Conservation (phyloP, 2,797 vertebrate species). For the Centropyge bicolor region DNA sequence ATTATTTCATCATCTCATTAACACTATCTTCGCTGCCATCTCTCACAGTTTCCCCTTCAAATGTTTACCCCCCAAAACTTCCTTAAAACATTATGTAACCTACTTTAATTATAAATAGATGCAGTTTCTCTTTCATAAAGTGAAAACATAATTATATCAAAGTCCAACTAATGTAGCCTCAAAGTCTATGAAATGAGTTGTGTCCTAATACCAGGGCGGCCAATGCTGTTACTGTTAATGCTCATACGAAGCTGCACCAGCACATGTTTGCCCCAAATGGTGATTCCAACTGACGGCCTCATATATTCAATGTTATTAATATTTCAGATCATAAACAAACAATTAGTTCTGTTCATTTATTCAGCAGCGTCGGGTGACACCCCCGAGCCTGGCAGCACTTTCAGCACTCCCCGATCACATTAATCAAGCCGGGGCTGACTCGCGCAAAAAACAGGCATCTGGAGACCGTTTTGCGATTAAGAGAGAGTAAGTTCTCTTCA, state of each 20-base stretch:
- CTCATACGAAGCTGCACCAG: conserved; percentile 26
- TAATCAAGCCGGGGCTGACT: conserved; percentile 83
- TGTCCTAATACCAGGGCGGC: conserved; percentile 1
- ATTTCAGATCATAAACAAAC: conserved; percentile 82
- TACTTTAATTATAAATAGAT: conserved; percentile 67
- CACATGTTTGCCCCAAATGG: conserved; percentile 57
- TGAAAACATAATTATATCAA: conserved; percentile 62
- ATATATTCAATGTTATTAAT: conserved; percentile 74
- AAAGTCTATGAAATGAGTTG: conserved; percentile 32
- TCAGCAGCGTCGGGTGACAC: conserved; percentile 71
- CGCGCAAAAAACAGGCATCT: conserved; percentile 66
- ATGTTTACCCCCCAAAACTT: conserved; percentile 69
- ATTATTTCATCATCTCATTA: conserved; percentile 75
- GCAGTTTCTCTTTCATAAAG: conserved; percentile 53
- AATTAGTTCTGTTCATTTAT: conserved; percentile 82
- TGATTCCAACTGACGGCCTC: conserved; percentile 59
- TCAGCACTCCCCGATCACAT: conserved; percentile 78
- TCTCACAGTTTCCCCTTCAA: conserved; percentile 51
- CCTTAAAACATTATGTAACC: conserved; percentile 51
- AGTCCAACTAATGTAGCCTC: conserved; percentile 45
- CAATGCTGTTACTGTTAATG: conserved; percentile 5
- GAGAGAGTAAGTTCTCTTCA: conserved; percentile 73
- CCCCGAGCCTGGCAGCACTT: conserved; percentile 73
- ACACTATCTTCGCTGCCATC: conserved; percentile 49
- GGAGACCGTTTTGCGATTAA: conserved; percentile 80